Evolutionary conservation across 1,140 invertebrate genomes (phyloP).

Genomic region (Campoletis sonorensis): DNA sequence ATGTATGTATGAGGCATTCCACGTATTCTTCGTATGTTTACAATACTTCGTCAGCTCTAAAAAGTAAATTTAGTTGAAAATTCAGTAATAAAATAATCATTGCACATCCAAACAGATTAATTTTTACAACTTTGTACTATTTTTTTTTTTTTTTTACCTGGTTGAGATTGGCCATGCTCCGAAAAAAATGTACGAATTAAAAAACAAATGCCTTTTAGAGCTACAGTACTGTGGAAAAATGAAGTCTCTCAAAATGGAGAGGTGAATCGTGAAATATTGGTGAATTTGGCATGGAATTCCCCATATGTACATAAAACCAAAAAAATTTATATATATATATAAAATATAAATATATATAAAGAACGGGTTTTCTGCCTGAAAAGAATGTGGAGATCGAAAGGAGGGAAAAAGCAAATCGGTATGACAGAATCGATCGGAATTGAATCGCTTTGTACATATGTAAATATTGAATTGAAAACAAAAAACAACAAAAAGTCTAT

Average conservation of each 20-base stretch:
- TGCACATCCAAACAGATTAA: no score
- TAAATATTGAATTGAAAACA: conserved; percentile 49
- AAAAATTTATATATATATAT: conserved; percentile 7
- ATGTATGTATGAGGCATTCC: conserved; percentile 6
- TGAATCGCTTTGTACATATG: conserved; percentile 56
- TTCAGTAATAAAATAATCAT: no score
- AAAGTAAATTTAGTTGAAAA: no score
- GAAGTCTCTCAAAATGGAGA: background rate
- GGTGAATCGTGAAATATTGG: background rate
- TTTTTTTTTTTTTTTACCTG: no score
- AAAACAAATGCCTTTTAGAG: conserved; percentile 2
- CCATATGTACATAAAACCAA: conserved; percentile 8
- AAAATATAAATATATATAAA: conserved; percentile 11
- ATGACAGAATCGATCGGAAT: conserved; percentile 45
- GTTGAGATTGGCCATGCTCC: no score
- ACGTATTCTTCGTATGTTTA: background rate
- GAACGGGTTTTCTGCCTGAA: background rate
- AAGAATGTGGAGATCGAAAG: conserved; percentile 24
- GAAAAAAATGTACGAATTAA: conserved; percentile 2
- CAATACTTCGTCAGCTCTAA: no score
- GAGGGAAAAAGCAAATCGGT: conserved; percentile 2
- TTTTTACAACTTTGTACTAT: no score
- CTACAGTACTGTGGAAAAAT: background rate
- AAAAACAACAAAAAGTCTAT: conserved; percentile 15
- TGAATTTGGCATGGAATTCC: background rate